Evolutionary conservation across 2,113 vertebrate genomes (phyloP).

Genomic region (Xiphophorus maculatus): DNA sequence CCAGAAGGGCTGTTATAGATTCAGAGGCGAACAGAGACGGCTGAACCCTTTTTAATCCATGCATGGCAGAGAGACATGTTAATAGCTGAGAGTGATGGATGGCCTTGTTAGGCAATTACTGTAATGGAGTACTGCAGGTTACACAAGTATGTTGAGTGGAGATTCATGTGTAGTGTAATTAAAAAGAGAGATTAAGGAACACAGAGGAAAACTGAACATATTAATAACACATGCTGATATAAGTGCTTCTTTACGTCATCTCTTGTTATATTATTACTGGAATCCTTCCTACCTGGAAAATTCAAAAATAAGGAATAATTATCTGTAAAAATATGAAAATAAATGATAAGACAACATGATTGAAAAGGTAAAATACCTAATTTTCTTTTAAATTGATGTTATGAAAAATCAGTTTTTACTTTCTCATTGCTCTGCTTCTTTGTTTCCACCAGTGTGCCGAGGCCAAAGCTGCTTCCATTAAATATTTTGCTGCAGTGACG

Average conservation of each 20-base stretch:
- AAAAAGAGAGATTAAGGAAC: neutral
- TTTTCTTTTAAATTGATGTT: neutral
- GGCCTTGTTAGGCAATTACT: slow-evolving; percentile 40
- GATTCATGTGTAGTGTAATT: slow-evolving; percentile 25
- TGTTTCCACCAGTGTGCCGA: slow-evolving; percentile 6
- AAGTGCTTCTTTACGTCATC: neutral
- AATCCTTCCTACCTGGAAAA: neutral
- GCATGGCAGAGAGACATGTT: slow-evolving; percentile 32
- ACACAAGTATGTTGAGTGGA: slow-evolving; percentile 16
- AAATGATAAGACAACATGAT: neutral
- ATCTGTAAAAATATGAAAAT: neutral
- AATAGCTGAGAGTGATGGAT: slow-evolving; percentile 43
- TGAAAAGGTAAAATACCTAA: neutral
- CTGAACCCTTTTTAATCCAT: slow-evolving; percentile 26
- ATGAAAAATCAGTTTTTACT: neutral
- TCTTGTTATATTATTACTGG: neutral
- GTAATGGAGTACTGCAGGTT: slow-evolving; percentile 48
- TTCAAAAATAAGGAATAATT: neutral
- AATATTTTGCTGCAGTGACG: slow-evolving; percentile 69
- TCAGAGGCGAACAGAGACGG: slow-evolving; percentile 11
- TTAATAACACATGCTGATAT: neutral
- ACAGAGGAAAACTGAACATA: neutral
- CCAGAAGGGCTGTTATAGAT: slow-evolving; percentile 20
- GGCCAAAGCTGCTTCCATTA: slow-evolving; percentile 42
- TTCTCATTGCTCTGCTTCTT: neutral